A percentile compares a stretch with the other conserved stretches of the same genome.
Conservation (phyloP, 2,797 vertebrate species). For the Silurus aristotelis region DNA sequence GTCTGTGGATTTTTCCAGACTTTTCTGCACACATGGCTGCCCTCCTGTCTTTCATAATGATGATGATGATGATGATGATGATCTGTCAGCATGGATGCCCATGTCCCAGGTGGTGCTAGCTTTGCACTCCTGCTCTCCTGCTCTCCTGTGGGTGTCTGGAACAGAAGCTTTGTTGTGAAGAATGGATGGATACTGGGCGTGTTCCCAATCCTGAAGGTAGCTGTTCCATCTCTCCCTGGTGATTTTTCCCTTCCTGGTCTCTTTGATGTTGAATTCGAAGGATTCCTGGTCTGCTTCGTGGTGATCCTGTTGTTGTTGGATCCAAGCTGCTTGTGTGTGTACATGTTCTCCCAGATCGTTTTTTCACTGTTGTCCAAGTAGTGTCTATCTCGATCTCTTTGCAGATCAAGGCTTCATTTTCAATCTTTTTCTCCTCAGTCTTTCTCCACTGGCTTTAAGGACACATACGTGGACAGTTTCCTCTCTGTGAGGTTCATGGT, state of each 20-base stretch:
- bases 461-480: neutral
- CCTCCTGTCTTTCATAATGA: neutral
- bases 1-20: neutral
- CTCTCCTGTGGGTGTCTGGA: neutral
- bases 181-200: neutral
- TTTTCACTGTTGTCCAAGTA: neutral
- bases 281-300: neutral
- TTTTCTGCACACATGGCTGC: neutral
- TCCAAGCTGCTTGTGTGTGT: neutral
- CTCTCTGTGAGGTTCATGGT: neutral
- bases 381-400: neutral
- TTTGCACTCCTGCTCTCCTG: too few species aligned
- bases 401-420: neutral
- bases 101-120: neutral
- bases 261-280: neutral
- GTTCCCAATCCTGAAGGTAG: neutral
- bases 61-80: neutral
- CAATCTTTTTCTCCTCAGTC: neutral
- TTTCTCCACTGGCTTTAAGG: neutral
- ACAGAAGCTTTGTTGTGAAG: too few species aligned
- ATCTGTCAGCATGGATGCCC: neutral
- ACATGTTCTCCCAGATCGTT: neutral
- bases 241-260: neutral
- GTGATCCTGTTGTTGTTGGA: conserved; percentile 2
- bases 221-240: neutral